Conservation (phyloP, 64 coral and sea anemone species). For the Astreopora myriophthalma region DNA sequence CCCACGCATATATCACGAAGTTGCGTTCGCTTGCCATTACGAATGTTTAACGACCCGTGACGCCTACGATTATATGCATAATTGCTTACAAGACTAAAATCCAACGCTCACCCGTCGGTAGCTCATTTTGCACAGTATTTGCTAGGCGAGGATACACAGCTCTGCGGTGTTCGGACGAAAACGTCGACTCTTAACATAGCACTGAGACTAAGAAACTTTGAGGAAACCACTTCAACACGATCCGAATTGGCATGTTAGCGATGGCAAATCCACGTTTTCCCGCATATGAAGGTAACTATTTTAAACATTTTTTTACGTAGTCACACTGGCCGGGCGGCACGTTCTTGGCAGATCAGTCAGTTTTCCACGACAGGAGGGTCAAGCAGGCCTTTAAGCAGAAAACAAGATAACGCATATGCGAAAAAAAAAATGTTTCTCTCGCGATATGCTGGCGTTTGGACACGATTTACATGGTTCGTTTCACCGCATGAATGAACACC, state of each 20-base stretch:
- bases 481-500: conserved; percentile 14
- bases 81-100: conserved; percentile 44
- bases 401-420: not conserved
- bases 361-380: not conserved
- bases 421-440: not conserved
- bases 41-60: conserved; percentile 47
- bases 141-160: conserved; percentile 24
- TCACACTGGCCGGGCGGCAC: not conserved
- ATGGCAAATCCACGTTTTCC: conserved; percentile 79
- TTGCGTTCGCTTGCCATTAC: conserved; percentile 16
- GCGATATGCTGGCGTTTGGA: not conserved
- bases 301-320: not conserved
- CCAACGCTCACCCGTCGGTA: not conserved
- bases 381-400: not conserved
- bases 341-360: not conserved
- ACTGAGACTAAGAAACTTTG: not conserved
- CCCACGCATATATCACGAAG: conserved; percentile 27
- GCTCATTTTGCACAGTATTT: conserved; percentile 25
- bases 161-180: not conserved
- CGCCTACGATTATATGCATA: conserved; percentile 69
- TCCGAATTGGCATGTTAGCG: conserved; percentile 29
- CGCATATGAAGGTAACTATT: conserved; percentile 75
- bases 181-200: not conserved
- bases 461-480: not conserved
- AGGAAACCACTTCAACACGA: not conserved